Conservation (phyloP, 2,797 vertebrate species). For the Calcarius lapponicus region DNA sequence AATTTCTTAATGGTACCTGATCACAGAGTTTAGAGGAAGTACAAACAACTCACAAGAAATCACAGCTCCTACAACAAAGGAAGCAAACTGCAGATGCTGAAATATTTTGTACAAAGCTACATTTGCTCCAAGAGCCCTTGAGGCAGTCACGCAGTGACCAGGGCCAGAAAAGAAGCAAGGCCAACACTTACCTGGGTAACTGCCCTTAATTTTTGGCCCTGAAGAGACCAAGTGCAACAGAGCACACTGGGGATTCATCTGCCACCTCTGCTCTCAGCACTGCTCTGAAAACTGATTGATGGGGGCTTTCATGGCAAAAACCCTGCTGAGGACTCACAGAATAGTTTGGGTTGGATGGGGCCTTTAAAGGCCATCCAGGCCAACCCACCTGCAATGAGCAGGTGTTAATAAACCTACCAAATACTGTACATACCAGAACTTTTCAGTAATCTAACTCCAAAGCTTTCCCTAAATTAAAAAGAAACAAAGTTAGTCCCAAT, state of each 20-base stretch:
- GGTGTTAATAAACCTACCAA: background rate
- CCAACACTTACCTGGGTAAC: background rate
- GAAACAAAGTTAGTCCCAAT: background rate
- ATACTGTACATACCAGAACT: background rate
- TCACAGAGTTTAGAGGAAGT: background rate
- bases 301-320: background rate
- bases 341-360: background rate
- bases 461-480: background rate
- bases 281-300: background rate
- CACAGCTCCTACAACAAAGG: background rate
- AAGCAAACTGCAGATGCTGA: background rate
- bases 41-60: background rate
- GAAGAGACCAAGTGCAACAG: background rate
- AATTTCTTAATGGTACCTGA: conserved; percentile 7
- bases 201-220: background rate
- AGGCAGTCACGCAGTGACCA: background rate
- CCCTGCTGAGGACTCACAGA: background rate
- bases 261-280: background rate
- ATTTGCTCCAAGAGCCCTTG: background rate
- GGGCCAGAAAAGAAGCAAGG: rapidly evolving
- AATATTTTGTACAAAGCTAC: background rate
- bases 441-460: background rate
- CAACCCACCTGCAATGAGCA: background rate
- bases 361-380: background rate
- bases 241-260: background rate